These are phyloP conservation scores for Synergus laeviventris DNA, from an alignment of 2,888 invertebrate species.

Conservation along the genomic window DNA sequence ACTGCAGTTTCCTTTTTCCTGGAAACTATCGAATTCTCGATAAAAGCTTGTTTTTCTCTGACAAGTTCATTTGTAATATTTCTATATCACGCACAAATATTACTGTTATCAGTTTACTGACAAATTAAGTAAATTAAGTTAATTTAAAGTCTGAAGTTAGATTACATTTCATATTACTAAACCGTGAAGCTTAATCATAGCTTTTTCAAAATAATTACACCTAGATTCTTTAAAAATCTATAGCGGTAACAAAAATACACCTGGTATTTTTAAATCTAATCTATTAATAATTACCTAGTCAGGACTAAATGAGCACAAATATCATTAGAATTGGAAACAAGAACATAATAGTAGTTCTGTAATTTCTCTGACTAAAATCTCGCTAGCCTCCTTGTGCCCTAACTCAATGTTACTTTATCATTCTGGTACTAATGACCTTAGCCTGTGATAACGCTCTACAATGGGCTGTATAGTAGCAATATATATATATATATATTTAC, in stretches of 20 bases:
- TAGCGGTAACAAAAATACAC: background rate
- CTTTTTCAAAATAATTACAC: too few species aligned
- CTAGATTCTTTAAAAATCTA: too few species aligned
- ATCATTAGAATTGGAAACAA: constrained; percentile 6
- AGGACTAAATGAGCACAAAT: background rate
- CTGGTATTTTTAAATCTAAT: background rate
- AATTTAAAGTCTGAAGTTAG: too few species aligned
- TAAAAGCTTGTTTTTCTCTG: background rate
- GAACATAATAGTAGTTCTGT: constrained; percentile 10
- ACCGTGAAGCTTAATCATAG: too few species aligned
- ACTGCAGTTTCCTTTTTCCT: background rate
- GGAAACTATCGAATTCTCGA: background rate
- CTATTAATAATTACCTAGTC: background rate
- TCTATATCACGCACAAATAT: background rate
- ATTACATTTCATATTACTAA: too few species aligned
- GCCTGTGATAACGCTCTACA: constrained; percentile 28
- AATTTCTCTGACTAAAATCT: constrained; percentile 29
- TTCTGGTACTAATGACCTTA: constrained; percentile 35
- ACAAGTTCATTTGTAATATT: background rate
- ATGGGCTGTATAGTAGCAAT: constrained; percentile 19
- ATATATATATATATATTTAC: background rate
- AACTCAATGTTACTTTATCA: constrained; percentile 35
- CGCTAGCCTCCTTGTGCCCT: background rate
- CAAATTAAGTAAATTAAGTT: too few species aligned
- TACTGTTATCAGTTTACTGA: too few species aligned